Evolutionary conservation across 2,113 vertebrate species (phyloP), one percentile per base, ranked within the genome.

Genomic region (Rhipidura dahli): DNA sequence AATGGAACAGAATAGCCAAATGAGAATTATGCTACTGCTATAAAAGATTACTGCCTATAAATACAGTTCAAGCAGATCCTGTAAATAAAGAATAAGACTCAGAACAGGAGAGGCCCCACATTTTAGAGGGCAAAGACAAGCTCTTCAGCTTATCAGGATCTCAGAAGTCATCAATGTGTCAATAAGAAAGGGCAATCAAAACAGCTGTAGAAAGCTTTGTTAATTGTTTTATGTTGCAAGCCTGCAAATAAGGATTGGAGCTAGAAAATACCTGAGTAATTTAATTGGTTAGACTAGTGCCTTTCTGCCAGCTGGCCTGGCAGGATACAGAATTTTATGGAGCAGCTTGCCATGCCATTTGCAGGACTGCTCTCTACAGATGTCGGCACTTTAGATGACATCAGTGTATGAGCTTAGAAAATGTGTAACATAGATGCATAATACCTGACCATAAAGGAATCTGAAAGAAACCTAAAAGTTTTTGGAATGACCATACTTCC

Each of bases 321-420:
- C 54, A 77, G 49, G 28, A 64, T 57, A 56, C 9, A 60, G n/a
- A 72, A 65, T 85, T 88, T 65, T 71, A 42, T 80, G 33, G 54
- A 90, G 87, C 66, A 85, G 40, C 45, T 95, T 96, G 71, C 63
- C 23, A 10, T 72, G 42, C 57, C 66, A 66, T 92, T 92, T 95
- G 30, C 45, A 73, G 59, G 71, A 80, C 47, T 86, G 68, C 24
- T 90, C 23, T 77, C 39, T 63, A 50, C 61, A 86, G 92, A 61
- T 90, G 82, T 42, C 9, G 0, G 39, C 70, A 88, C 71, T 71
- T 93, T 70, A 86, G 66, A 31, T 94, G 79, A 57, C 76, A 70
- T 61, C 30, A 73, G 0, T 30, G 15, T 40, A 80, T 50, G 33
- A 70, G 45, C 45, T 80, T 80, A 85, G 27, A 73, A 86, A 68